Evolutionary conservation across 2,888 invertebrate genomes (phyloP), one percentile per base, ranked within the genome.

Genomic region (Oscheius sp.): DNA sequence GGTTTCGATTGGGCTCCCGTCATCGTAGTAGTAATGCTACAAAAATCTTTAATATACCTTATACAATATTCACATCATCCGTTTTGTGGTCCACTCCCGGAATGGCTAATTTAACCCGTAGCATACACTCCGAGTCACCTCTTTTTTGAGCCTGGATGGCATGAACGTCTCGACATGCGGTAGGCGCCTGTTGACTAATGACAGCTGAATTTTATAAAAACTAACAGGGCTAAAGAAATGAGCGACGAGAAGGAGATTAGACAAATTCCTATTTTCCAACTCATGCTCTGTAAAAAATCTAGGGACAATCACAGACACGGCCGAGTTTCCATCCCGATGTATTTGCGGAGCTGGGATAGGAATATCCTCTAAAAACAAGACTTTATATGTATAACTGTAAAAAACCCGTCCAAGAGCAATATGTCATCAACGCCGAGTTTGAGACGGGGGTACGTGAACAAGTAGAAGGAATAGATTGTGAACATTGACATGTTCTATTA

Each of bases 11-110:
- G 66, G 66, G 0, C 66, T 59, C 35, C 72, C 72, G 55, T 72
- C 72, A 29, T 69, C 69, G 27, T 73, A 73, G 69, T 69, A 73
- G 18, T 73, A 73, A 27, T 59, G 66, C 68, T 69, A 45, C 9
- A 68, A 58, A 55, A n/a, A 25, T 35, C 21, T 55, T 41, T 45
- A n/a, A 12, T 12, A 23, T 0, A 35, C 25, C 16, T 56, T 69
- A 23, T 21, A 25, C 5, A n/a, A 21, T 13, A 27, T 53, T 69
- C 23, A 72, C 72, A 41, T 72, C 53, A 55, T 72, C 66, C 5
- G 72, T 72, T 43, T 53, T 66, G 27, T 66, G 56, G 45, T 72
- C 72, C 1, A 72, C 55, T 56, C 72, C 72, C 9, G 72, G 72
- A 64, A 72, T 72, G 6, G 64, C 25, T 6, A 72, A 13, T 6